Conservation (phyloP, 1,140 invertebrate genomes). For the Saccostrea glomerata region DNA sequence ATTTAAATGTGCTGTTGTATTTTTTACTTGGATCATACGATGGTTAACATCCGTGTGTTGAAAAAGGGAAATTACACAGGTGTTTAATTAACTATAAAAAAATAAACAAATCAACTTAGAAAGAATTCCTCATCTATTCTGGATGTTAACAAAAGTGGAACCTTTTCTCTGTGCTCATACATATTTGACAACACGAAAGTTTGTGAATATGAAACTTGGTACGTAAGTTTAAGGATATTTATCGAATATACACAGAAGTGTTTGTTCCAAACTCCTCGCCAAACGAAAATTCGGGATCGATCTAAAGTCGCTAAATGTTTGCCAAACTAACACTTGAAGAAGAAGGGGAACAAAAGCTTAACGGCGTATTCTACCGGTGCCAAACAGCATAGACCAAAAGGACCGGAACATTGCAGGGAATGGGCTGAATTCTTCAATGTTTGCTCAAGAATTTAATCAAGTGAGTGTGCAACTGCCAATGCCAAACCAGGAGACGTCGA, state of each 20-base stretch:
- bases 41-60: not conserved
- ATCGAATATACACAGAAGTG: not conserved
- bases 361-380: conserved; percentile 10
- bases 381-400: conserved; percentile 8
- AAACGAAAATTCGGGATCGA: conserved; percentile 36
- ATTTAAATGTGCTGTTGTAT: conserved; percentile 31
- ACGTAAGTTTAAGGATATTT: conserved; percentile 28
- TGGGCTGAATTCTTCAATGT: conserved; percentile 32
- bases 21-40: conserved; percentile 10
- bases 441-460: conserved; percentile 32
- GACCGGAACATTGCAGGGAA: conserved; percentile 25
- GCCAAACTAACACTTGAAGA: conserved; percentile 40
- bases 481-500: not conserved
- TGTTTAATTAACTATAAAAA: conserved; percentile 18
- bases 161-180: not conserved
- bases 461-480: conserved; percentile 27
- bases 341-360: not conserved
- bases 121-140: not conserved
- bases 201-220: not conserved
- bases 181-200: conserved; percentile 4
- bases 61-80: conserved; percentile 6
- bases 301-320: conserved; percentile 39
- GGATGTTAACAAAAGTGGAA: not conserved
- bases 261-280: conserved; percentile 13
- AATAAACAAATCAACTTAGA: not conserved